Evolutionary conservation across 2,113 vertebrate species (phyloP).

Genomic region (Oreochromis tanganicae): DNA sequence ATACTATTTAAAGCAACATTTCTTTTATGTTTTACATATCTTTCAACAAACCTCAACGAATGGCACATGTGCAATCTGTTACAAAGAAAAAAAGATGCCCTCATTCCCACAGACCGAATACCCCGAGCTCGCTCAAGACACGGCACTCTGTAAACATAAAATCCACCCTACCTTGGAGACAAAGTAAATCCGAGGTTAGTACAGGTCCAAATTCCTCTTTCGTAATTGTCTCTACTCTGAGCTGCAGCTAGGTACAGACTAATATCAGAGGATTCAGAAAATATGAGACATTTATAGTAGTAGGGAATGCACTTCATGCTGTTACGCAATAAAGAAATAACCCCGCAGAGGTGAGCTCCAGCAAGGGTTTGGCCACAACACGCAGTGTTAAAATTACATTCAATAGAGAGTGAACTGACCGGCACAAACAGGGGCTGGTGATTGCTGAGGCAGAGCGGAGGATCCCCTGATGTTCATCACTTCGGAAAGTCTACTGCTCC

Average conservation of each 20-base stretch:
- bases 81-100: neutral
- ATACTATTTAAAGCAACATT: slow-evolving; percentile 4
- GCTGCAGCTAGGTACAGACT: neutral
- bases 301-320: slow-evolving; percentile 22
- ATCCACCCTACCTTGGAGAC: neutral
- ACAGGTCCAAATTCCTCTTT: slow-evolving; percentile 9
- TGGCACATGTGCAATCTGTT: slow-evolving; percentile 21
- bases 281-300: slow-evolving; percentile 12
- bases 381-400: slow-evolving; percentile 50
- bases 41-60: slow-evolving; percentile 22
- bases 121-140: neutral
- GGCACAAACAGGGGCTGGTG: neutral
- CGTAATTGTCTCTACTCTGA: neutral
- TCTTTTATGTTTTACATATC: slow-evolving; percentile 12
- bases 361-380: neutral
- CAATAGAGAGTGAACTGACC: slow-evolving; percentile 30
- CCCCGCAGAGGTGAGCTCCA: neutral
- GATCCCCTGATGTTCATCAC: neutral
- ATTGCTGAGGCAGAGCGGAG: slow-evolving; percentile 17
- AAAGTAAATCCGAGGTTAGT: slow-evolving; percentile 2
- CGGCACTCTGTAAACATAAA: slow-evolving; percentile 34
- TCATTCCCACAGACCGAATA: neutral
- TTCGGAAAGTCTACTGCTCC: neutral
- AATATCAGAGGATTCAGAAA: slow-evolving; percentile 19
- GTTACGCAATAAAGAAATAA: slow-evolving; percentile 8